phyloP scores from a whole-genome alignment of 2,797 vertebrate species.

The Cirrhinus molitorella region DNA sequence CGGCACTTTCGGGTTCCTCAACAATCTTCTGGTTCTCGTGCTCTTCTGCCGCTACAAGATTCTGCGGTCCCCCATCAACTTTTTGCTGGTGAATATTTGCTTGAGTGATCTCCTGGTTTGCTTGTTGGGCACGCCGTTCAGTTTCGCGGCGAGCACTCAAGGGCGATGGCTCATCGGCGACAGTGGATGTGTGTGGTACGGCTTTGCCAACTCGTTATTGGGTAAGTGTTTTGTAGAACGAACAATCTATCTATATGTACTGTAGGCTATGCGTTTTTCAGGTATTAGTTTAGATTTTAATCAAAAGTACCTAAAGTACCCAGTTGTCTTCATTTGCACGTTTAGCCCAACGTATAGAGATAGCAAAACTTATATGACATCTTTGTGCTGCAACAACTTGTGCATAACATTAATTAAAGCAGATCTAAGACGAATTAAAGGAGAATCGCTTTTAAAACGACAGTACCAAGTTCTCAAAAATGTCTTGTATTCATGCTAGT shows the following conservation, averaged over 20 bases:
- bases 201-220: constrained; percentile 83
- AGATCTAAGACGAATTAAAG: neutral
- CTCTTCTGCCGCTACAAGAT: constrained; percentile 83
- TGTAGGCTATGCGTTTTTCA: neutral
- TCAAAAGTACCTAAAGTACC: neutral
- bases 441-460: neutral
- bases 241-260: neutral
- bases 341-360: neutral
- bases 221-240: constrained; percentile 75
- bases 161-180: constrained; percentile 85
- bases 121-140: constrained; percentile 85
- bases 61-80: constrained; percentile 85
- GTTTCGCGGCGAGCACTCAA: constrained; percentile 85
- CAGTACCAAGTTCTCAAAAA: neutral
- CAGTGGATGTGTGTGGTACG: constrained; percentile 84
- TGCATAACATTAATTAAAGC: neutral
- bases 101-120: constrained; percentile 86
- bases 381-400: neutral
- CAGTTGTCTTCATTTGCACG: neutral
- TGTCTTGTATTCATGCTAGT: neutral
- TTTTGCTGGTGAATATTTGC: constrained; percentile 85
- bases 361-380: neutral
- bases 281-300: neutral
- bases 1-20: constrained; percentile 78
- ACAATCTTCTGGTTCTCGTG: constrained; percentile 82